Conservation (phyloP, 1,140 invertebrate genomes). For the Belonocnema kinseyi region DNA sequence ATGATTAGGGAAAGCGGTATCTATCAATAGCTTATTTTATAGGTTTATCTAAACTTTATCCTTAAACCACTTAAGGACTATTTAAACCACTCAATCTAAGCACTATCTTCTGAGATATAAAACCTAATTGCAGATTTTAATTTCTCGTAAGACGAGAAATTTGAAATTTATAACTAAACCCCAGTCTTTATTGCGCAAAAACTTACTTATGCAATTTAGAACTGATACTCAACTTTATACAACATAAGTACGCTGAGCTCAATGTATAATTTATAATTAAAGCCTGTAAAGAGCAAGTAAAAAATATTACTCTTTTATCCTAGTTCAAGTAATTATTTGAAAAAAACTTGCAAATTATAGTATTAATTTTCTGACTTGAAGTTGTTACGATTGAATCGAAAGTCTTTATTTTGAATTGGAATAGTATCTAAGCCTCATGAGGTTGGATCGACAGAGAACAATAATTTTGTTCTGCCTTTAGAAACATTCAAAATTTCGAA, state of each 20-base stretch:
- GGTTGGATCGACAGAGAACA: no score
- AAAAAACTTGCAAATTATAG: no score
- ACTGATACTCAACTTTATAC: not conserved
- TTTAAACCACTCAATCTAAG: slow-evolving; percentile 28
- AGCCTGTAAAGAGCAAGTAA: no score
- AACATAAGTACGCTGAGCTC: not conserved
- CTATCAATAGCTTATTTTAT: slow-evolving; percentile 22
- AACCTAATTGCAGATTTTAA: not conserved
- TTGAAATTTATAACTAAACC: not conserved
- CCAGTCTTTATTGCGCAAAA: not conserved
- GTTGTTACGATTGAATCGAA: no score
- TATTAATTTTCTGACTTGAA: no score
- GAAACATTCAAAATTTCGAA: no score
- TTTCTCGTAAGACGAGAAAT: not conserved
- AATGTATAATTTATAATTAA: not conserved
- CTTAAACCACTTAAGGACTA: slow-evolving; percentile 19
- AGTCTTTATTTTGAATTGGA: no score
- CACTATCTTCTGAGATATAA: not conserved
- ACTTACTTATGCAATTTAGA: not conserved
- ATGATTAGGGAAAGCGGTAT: not conserved
- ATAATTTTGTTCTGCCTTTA: no score
- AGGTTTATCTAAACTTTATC: slow-evolving; percentile 13
- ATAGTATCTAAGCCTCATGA: no score
- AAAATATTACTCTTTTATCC: no score
- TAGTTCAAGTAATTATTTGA: no score